phyloP scores from a whole-genome alignment of 2,797 vertebrate species.

The Syngnathus acus region DNA sequence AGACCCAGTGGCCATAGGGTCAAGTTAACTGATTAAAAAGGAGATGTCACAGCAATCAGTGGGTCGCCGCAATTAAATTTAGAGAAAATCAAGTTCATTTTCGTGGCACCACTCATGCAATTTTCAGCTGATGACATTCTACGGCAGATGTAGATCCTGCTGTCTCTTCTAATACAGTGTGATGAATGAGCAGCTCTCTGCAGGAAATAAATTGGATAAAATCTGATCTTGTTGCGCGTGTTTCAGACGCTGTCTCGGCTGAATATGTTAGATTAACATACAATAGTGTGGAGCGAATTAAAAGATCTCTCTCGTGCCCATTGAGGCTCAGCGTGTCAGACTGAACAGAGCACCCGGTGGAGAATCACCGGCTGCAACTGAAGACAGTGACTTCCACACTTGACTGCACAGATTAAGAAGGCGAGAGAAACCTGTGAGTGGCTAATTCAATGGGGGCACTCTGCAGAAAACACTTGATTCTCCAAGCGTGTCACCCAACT shows the following conservation, averaged over 20 bases:
- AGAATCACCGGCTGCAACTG: constrained; percentile 59
- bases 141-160: constrained; percentile 48
- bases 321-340: constrained; percentile 52
- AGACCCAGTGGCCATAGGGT: constrained; percentile 39
- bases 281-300: constrained; percentile 49
- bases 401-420: constrained; percentile 66
- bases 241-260: constrained; percentile 49
- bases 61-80: constrained; percentile 59
- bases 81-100: constrained; percentile 57
- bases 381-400: constrained; percentile 60
- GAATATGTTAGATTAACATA: constrained; percentile 61
- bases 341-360: constrained; percentile 51
- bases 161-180: constrained; percentile 45
- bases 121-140: constrained; percentile 51
- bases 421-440: constrained; percentile 64
- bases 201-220: constrained; percentile 57
- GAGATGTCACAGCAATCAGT: constrained; percentile 51
- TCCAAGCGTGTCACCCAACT: constrained; percentile 51
- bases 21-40: constrained; percentile 51
- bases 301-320: constrained; percentile 49
- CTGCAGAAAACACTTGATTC: constrained; percentile 54
- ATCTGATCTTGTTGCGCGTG: constrained; percentile 45
- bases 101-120: constrained; percentile 45
- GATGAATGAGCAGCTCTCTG: constrained; percentile 52
- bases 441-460: constrained; percentile 63